A percentile compares a stretch with the other conserved stretches of the same genome.
These are phyloP conservation scores for Calidris pugnax DNA, from an alignment of 2,113 vertebrate genomes.

Conservation along the genomic window DNA sequence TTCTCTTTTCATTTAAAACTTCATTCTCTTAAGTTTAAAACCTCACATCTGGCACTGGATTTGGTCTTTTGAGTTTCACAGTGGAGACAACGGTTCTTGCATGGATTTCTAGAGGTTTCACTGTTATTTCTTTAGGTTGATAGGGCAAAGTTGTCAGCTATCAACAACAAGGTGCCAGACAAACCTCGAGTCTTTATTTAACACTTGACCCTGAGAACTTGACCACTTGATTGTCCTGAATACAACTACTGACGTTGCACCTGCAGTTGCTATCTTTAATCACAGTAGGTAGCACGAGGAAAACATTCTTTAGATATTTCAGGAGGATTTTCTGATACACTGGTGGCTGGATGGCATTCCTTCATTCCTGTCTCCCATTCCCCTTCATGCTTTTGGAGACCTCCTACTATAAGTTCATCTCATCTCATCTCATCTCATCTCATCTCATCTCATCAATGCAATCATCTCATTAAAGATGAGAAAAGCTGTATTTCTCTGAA, in stretches of 20 bases:
- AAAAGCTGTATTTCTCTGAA: background rate
- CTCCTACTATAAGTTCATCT: background rate
- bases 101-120: background rate
- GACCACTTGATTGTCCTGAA: background rate
- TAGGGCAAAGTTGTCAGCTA: background rate
- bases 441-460: background rate
- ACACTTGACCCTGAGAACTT: background rate
- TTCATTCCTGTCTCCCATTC: background rate
- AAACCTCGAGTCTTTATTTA: background rate
- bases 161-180: background rate
- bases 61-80: background rate
- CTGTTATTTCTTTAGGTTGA: background rate
- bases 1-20: background rate
- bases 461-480: background rate
- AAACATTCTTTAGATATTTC: background rate
- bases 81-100: rapidly evolving
- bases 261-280: background rate
- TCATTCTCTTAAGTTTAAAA: background rate
- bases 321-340: background rate
- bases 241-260: background rate
- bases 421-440: background rate
- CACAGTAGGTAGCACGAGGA: background rate
- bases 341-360: background rate
- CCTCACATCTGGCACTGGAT: background rate
- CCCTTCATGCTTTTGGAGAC: background rate